Conservation (phyloP, 1,140 invertebrate species). For the Bombyx mandarina region DNA sequence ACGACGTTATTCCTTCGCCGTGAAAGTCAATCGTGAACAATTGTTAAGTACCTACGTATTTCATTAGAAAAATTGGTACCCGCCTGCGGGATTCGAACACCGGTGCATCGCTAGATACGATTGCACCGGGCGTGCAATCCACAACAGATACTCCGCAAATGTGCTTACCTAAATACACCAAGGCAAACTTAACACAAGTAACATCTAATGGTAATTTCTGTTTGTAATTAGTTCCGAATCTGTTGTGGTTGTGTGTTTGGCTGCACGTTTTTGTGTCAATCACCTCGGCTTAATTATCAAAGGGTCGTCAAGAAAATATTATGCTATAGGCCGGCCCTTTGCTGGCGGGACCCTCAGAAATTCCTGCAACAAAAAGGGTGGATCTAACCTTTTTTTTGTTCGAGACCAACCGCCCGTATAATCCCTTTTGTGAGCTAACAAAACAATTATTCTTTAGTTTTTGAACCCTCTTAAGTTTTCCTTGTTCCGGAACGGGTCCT, state of each 20-base stretch:
- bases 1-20: too few species aligned
- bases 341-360: background rate
- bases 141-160: too few species aligned
- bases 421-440: slow-evolving; percentile 16
- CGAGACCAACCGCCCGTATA: slow-evolving; percentile 19
- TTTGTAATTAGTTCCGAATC: background rate
- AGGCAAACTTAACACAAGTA: too few species aligned
- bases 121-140: too few species aligned
- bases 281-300: background rate
- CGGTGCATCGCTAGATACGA: too few species aligned
- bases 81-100: too few species aligned
- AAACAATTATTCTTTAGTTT: slow-evolving; percentile 22
- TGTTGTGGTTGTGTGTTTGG: background rate
- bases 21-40: too few species aligned
- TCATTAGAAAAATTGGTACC: too few species aligned
- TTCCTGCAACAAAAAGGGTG: background rate
- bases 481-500: slow-evolving; percentile 9
- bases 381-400: slow-evolving; percentile 17
- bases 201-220: too few species aligned
- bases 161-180: too few species aligned
- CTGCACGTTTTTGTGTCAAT: background rate
- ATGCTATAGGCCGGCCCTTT: background rate
- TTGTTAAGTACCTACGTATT: too few species aligned
- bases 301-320: background rate
- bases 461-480: slow-evolving; percentile 9